A percentile compares a stretch with the other conserved stretches of the same genome.
phyloP scores from a whole-genome alignment of 2,888 invertebrate genomes.

The Nysson spinosus region DNA sequence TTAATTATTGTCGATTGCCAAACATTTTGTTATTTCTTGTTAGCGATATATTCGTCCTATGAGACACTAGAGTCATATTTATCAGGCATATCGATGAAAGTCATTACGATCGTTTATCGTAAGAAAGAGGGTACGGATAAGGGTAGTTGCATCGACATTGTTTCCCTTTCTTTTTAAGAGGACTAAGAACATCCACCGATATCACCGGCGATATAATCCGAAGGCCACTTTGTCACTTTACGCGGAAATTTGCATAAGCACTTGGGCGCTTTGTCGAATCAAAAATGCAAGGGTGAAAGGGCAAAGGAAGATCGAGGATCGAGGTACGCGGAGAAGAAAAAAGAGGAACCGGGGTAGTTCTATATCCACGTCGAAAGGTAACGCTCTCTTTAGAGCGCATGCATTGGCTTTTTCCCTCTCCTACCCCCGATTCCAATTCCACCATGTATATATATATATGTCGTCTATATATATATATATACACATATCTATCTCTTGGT shows the following conservation, averaged over 20 bases:
- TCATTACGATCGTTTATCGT: too few species aligned
- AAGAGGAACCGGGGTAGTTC: constrained; percentile 2
- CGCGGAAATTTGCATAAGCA: constrained; percentile 63
- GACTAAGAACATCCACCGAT: constrained; percentile 19
- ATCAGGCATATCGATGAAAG: too few species aligned
- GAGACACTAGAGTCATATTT: too few species aligned
- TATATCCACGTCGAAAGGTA: constrained; percentile 29
- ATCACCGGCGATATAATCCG: constrained; percentile 47
- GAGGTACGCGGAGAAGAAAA: constrained; percentile 40
- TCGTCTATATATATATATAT: too few species aligned
- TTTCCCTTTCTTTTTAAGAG: too few species aligned
- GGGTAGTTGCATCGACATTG: too few species aligned
- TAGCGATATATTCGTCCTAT: too few species aligned
- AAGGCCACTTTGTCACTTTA: constrained; percentile 57
- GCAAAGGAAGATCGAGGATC: constrained; percentile 27
- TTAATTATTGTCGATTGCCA: too few species aligned
- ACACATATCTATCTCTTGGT: too few species aligned
- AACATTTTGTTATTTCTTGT: too few species aligned
- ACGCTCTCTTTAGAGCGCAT: constrained; percentile 45
- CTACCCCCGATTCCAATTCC: constrained; percentile 2
- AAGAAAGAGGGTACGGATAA: too few species aligned
- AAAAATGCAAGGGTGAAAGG: constrained; percentile 61
- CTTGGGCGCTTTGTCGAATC: constrained; percentile 61
- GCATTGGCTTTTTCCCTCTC: constrained; percentile 34
- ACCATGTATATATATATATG: constrained; percentile 3